phyloP scores from a whole-genome alignment of 2,797 vertebrate genomes.

The Eulemur mongoz region DNA sequence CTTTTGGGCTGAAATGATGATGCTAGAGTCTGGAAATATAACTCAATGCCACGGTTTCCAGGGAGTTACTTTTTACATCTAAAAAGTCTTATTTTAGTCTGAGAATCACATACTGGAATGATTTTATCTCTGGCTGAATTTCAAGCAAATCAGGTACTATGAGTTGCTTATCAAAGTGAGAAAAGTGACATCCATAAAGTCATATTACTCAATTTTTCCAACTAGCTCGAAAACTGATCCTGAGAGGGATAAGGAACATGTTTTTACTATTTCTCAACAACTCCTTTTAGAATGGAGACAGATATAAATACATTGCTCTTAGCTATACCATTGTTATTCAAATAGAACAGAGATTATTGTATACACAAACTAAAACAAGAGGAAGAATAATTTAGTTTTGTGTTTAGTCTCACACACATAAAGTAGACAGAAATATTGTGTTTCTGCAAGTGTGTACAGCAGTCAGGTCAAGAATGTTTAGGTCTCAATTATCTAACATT shows the following conservation, averaged over 20 bases:
- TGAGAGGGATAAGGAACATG: background rate
- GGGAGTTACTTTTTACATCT: background rate
- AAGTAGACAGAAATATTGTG: background rate
- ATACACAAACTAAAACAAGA: background rate
- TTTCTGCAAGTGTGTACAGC: background rate
- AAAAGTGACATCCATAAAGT: background rate
- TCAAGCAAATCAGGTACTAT: background rate
- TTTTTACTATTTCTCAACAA: background rate
- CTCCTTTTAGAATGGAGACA: background rate
- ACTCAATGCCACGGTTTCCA: background rate
- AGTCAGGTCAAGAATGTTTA: background rate
- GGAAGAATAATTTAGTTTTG: background rate
- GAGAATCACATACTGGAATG: background rate
- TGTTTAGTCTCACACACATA: background rate
- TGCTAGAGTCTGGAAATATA: background rate
- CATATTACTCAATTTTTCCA: background rate
- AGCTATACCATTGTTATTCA: background rate
- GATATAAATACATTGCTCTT: background rate
- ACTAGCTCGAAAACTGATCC: background rate
- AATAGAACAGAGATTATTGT: background rate
- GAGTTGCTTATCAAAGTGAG: background rate
- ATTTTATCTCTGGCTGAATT: slow-evolving; percentile 9
- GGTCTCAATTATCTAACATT: background rate
- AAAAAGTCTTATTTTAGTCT: background rate
- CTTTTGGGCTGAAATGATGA: background rate